These are phyloP conservation scores for Oithona nana DNA, from an alignment of 2,888 invertebrate species.

Conservation along the genomic window DNA sequence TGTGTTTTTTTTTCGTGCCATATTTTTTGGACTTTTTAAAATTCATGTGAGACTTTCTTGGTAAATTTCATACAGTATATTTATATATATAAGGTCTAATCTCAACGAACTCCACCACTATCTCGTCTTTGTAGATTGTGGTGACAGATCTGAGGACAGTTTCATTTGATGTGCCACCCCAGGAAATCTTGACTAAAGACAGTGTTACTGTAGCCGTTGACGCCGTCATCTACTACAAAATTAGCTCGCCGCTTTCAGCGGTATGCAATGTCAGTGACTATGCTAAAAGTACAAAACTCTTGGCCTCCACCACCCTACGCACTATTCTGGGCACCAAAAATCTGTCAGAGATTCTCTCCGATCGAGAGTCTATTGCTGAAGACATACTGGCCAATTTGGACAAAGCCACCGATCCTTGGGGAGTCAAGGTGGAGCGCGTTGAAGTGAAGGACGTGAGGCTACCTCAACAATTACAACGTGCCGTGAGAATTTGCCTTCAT, in stretches of 20 bases:
- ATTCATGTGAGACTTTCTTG: no score
- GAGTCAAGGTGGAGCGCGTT: not conserved
- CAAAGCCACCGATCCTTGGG: conserved; percentile 9
- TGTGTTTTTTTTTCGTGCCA: not conserved
- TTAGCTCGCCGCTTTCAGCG: not conserved
- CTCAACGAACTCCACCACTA: no score
- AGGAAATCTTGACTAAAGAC: conserved; percentile 8
- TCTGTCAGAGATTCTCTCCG: conserved; percentile 3
- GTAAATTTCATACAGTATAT: no score
- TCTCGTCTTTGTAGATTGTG: not conserved
- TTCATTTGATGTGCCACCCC: conserved; percentile 10
- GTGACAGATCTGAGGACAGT: conserved; percentile 4
- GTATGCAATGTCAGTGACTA: conserved; percentile 4
- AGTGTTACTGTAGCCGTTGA: conserved; percentile 8
- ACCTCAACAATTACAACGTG: conserved; percentile 4
- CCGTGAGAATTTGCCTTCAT: no score
- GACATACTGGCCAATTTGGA: conserved; percentile 1
- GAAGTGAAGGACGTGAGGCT: conserved; percentile 7
- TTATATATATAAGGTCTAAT: no score
- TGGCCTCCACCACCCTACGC: conserved; percentile 8
- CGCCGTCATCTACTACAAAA: conserved; percentile 6
- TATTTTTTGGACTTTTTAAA: not conserved
- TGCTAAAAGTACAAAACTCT: not conserved
- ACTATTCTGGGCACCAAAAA: conserved; percentile 7
- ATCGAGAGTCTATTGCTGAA: not conserved